Conservation (phyloP, 2,113 vertebrate genomes). For the Myiozetetes cayanensis region DNA sequence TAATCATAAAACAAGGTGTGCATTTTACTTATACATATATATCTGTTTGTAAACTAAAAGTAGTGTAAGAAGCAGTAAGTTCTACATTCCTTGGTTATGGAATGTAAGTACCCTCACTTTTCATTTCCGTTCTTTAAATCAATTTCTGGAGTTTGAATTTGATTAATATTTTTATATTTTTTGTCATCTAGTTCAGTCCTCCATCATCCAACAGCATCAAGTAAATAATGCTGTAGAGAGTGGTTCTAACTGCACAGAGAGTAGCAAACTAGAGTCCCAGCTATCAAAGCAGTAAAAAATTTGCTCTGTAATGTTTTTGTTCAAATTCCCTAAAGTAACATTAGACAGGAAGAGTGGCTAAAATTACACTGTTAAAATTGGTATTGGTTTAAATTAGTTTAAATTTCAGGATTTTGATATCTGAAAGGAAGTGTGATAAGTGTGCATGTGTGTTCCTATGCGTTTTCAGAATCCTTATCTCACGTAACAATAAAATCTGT, state of each 20-base stretch:
- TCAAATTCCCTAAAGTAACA: neutral
- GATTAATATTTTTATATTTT: neutral
- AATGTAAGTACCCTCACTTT: neutral
- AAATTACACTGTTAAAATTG: neutral
- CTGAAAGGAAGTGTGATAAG: neutral
- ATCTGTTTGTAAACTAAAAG: neutral
- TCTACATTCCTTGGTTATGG: neutral
- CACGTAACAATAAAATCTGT: neutral
- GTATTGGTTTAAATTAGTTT: neutral
- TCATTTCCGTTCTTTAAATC: neutral
- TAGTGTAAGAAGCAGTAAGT: neutral
- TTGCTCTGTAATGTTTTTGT: neutral
- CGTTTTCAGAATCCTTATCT: neutral
- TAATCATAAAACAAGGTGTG: neutral
- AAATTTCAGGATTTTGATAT: neutral
- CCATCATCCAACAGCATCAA: neutral
- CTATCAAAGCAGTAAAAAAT: neutral
- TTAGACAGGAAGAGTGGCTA: neutral
- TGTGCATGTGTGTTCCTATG: neutral
- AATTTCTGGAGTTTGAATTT: neutral
- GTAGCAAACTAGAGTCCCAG: neutral
- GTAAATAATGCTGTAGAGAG: neutral
- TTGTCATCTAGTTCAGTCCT: neutral
- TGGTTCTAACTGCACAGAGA: neutral
- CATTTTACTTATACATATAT: neutral